phyloP scores from a whole-genome alignment of 1,140 invertebrate genomes.

The Trichomalopsis sarcophagae region DNA sequence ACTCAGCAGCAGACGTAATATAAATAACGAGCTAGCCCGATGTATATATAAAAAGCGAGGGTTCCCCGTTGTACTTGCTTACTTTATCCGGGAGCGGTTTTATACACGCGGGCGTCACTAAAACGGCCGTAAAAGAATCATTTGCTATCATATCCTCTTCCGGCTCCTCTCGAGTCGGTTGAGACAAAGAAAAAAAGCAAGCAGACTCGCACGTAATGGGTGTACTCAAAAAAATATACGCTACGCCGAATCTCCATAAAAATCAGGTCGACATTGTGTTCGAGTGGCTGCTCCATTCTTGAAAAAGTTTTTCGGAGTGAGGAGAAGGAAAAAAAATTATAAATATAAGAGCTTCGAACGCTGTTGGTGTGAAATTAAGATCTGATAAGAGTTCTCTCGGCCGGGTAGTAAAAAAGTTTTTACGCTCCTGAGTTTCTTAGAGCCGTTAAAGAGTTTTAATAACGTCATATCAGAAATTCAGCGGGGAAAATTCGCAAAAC shows the following conservation, averaged over 20 bases:
- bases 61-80: neutral
- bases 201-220: too few species aligned
- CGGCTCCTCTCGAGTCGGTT: too few species aligned
- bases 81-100: neutral
- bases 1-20: neutral
- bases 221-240: too few species aligned
- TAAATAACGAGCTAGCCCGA: neutral
- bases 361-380: neutral
- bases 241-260: too few species aligned
- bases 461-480: neutral
- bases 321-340: neutral
- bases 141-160: neutral
- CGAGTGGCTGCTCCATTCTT: neutral
- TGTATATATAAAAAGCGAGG: neutral
- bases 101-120: slow-evolving; percentile 1
- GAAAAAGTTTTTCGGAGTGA: neutral
- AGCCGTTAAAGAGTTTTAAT: slow-evolving; percentile 1
- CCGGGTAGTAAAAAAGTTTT: slow-evolving; percentile 9
- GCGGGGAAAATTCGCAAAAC: neutral
- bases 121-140: slow-evolving; percentile 1
- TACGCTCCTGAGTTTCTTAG: neutral
- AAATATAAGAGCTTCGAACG: neutral
- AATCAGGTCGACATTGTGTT: too few species aligned
- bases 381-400: neutral
- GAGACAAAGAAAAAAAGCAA: too few species aligned